Evolutionary conservation across 2,888 invertebrate species (phyloP).

Genomic region (Drosophila monieri): DNA sequence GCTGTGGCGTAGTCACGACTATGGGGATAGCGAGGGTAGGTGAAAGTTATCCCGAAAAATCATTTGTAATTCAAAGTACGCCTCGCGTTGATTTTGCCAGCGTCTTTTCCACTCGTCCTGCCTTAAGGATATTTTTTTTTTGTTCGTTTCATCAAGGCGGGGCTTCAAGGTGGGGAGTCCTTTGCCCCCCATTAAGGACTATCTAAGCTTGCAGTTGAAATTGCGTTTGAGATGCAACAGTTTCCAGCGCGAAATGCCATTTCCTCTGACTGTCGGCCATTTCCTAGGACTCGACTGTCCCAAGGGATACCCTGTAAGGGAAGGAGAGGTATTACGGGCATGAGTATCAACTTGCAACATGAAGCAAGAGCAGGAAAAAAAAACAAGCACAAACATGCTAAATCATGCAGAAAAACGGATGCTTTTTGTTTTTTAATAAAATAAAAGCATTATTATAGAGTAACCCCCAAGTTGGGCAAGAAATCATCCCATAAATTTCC

Average conservation of each 20-base stretch:
- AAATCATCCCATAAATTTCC: slow-evolving; percentile 7
- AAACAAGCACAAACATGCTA: too few species aligned
- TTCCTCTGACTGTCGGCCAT: slow-evolving; percentile 13
- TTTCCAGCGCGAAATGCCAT: slow-evolving; percentile 67
- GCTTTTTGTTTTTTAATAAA: too few species aligned
- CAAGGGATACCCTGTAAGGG: slow-evolving; percentile 14
- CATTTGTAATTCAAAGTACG: slow-evolving; percentile 76
- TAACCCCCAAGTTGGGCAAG: too few species aligned
- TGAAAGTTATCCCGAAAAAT: slow-evolving; percentile 34
- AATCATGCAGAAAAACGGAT: too few species aligned
- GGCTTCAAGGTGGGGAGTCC: too few species aligned
- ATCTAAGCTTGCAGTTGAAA: slow-evolving; percentile 9
- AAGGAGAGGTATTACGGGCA: background rate
- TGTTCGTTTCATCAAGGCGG: too few species aligned
- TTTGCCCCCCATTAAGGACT: too few species aligned
- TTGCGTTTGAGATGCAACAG: slow-evolving; percentile 57
- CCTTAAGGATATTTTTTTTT: slow-evolving; percentile 6
- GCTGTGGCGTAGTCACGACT: too few species aligned
- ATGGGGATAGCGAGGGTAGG: too few species aligned
- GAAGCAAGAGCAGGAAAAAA: too few species aligned
- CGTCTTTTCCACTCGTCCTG: slow-evolving; percentile 41
- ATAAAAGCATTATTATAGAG: too few species aligned
- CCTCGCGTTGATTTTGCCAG: slow-evolving; percentile 65
- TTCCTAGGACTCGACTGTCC: slow-evolving; percentile 10
- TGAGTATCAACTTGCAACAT: too few species aligned